phyloP scores from a whole-genome alignment of 2,888 invertebrate genomes.

The Candidula unifasciata region DNA sequence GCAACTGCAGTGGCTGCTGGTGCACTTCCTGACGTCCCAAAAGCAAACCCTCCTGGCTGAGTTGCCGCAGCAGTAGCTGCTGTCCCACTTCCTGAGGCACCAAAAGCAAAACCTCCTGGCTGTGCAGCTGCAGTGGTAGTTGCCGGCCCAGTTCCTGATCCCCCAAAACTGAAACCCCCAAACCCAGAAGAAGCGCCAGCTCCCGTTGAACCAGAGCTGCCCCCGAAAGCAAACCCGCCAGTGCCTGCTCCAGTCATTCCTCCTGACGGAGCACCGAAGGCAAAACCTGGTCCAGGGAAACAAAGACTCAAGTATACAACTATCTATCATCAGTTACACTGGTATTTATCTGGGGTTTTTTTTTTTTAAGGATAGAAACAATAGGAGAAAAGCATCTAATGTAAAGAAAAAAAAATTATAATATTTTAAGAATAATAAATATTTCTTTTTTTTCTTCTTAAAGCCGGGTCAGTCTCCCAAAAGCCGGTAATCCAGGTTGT shows the following conservation, averaged over 20 bases:
- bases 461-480: too few species aligned
- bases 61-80: not conserved
- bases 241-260: not conserved
- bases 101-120: constrained; percentile 60
- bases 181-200: constrained; percentile 17
- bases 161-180: constrained; percentile 62
- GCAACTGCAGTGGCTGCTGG: constrained; percentile 53
- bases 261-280: constrained; percentile 51
- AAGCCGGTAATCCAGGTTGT: too few species aligned
- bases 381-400: too few species aligned
- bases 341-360: too few species aligned
- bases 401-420: too few species aligned
- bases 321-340: not conserved
- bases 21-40: constrained; percentile 57
- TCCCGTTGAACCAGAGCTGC: not conserved
- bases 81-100: constrained; percentile 49
- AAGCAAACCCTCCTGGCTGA: constrained; percentile 56
- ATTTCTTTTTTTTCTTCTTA: too few species aligned
- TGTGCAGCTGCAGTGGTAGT: not conserved
- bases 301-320: not conserved
- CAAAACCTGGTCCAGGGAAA: constrained; percentile 42
- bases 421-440: too few species aligned
- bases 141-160: constrained; percentile 43
- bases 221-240: constrained; percentile 52
- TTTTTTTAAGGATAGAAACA: too few species aligned